phyloP scores from a whole-genome alignment of 1,140 invertebrate species.

The Pemphigus obesinymphae region DNA sequence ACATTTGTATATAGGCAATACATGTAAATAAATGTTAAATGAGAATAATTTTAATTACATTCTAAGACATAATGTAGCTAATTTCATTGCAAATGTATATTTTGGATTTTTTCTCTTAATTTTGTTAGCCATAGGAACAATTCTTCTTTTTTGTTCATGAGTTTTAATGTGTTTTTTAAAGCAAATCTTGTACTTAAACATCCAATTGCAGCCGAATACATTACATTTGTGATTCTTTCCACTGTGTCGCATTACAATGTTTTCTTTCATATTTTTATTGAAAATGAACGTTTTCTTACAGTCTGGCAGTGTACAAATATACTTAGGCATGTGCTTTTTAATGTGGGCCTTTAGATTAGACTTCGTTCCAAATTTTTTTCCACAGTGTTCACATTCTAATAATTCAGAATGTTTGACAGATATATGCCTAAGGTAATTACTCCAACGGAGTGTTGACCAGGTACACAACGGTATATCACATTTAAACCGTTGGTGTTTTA shows the following conservation, averaged over 20 bases:
- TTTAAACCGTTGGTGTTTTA: constrained; percentile 9
- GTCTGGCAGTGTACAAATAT: not conserved
- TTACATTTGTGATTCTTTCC: not conserved
- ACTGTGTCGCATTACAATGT: not conserved
- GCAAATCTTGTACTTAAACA: not conserved
- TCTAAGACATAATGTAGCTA: not conserved
- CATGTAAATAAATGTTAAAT: constrained; percentile 9
- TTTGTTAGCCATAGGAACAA: not conserved
- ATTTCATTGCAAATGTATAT: not conserved
- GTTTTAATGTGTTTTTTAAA: not conserved
- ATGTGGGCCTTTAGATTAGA: not conserved
- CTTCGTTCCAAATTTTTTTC: not conserved
- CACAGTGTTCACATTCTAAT: not conserved
- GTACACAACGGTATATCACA: not conserved
- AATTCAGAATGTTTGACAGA: not conserved
- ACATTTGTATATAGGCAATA: not conserved
- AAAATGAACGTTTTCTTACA: not conserved
- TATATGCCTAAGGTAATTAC: not conserved
- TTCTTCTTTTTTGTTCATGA: constrained; percentile 27
- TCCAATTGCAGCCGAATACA: constrained; percentile 9
- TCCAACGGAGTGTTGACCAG: not conserved
- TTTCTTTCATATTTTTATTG: not conserved
- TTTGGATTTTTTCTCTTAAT: not conserved
- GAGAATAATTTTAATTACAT: not conserved
- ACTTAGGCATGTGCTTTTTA: not conserved